Evolutionary conservation across 2,113 vertebrate species (phyloP).

Genomic region (Coryphaenoides rupestris): DNA sequence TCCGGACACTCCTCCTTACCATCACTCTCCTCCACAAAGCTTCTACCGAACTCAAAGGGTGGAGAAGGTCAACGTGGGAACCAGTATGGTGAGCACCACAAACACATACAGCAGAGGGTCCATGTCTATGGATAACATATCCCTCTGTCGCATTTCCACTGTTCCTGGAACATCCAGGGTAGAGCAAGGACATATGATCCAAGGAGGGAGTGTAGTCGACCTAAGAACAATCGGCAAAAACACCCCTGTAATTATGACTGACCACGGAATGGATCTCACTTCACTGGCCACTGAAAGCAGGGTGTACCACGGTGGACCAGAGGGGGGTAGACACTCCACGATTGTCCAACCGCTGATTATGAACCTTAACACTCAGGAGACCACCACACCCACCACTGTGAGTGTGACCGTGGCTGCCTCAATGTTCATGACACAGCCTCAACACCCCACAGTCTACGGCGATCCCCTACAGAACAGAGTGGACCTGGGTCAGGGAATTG

Average conservation of each 20-base stretch:
- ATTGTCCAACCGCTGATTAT: conserved; percentile 93
- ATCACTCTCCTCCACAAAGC: conserved; percentile 63
- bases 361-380: conserved; percentile 93
- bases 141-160: conserved; percentile 91
- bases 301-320: conserved; percentile 84
- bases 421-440: conserved; percentile 86
- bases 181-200: conserved; percentile 84
- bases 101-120: conserved; percentile 84
- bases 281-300: conserved; percentile 88
- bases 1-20: conserved; percentile 75
- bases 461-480: conserved; percentile 89
- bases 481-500: conserved; percentile 88
- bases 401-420: conserved; percentile 90
- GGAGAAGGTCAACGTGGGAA: conserved; percentile 74
- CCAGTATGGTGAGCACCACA: conserved; percentile 73
- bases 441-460: conserved; percentile 86
- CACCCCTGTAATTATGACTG: conserved; percentile 91
- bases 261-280: conserved; percentile 96
- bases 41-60: conserved; percentile 74
- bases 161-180: conserved; percentile 89
- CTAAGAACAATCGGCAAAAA: conserved; percentile 81
- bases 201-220: conserved; percentile 85
- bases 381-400: conserved; percentile 81
- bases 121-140: conserved; percentile 91
- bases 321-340: conserved; percentile 84